A percentile compares a stretch with the other conserved stretches of the same genome.
These are phyloP conservation scores for Syritta pipiens DNA, from an alignment of 2,888 invertebrate species.

Conservation along the genomic window DNA sequence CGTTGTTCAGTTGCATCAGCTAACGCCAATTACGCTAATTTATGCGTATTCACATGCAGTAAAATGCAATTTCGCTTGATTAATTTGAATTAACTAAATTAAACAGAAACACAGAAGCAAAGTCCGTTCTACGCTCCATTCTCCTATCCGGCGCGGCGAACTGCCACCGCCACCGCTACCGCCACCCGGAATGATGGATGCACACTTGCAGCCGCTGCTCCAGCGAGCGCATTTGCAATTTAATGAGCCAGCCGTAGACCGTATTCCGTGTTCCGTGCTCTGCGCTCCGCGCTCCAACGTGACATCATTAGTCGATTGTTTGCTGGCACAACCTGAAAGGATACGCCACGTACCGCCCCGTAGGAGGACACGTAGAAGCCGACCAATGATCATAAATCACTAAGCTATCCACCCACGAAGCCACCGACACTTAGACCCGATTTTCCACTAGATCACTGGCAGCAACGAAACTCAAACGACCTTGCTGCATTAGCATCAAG, in stretches of 20 bases:
- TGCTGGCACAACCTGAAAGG: neutral
- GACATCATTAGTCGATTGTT: conserved; percentile 44
- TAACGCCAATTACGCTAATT: conserved; percentile 65
- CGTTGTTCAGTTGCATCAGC: conserved; percentile 40
- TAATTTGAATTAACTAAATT: conserved; percentile 79
- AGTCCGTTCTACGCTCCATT: conserved; percentile 51
- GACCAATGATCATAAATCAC: conserved; percentile 63
- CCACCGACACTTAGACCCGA: conserved; percentile 50
- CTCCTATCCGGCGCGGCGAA: conserved; percentile 37
- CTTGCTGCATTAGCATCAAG: conserved; percentile 41
- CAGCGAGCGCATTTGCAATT: conserved; percentile 8
- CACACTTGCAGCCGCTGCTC: conserved; percentile 4
- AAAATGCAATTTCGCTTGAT: conserved; percentile 77
- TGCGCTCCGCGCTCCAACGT: conserved; percentile 25
- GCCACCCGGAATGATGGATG: conserved; percentile 54
- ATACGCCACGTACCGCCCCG: no score
- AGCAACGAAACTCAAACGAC: conserved; percentile 52
- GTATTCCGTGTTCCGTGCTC: no score
- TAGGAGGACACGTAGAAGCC: conserved; percentile 14
- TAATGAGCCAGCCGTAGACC: conserved; percentile 17
- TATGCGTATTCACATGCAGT: conserved; percentile 65
- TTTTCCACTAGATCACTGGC: conserved; percentile 54
- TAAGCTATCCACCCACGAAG: conserved; percentile 65
- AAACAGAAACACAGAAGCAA: conserved; percentile 75
- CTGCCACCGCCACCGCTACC: conserved; percentile 12